Conservation (phyloP, 35 echinoderm and acorn worm genomes). For the Lytechinus variegatus region DNA sequence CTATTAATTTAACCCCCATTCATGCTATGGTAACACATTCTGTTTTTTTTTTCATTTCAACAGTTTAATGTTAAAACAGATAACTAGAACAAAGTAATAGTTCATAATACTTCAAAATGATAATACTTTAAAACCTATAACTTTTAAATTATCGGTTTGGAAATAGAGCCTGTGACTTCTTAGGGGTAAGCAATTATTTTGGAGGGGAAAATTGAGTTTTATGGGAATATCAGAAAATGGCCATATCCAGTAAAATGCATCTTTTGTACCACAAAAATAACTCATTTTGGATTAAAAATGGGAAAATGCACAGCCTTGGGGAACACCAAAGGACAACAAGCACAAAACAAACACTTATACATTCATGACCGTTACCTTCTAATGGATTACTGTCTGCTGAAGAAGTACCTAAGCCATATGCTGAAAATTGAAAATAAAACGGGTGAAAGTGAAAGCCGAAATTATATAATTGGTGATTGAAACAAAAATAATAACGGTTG, state of each 20-base stretch:
- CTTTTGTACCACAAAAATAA: neutral
- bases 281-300: neutral
- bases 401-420: neutral
- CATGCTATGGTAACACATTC: no score
- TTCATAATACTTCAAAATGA: no score
- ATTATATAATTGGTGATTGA: neutral
- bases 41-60: no score
- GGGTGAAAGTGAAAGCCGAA: neutral
- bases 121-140: no score
- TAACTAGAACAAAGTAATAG: no score
- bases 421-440: conserved; percentile 17
- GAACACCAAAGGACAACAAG: neutral
- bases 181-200: no score
- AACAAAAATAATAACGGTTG: neutral
- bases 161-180: no score
- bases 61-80: no score
- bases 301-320: neutral
- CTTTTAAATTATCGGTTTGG: no score
- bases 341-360: neutral
- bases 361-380: neutral
- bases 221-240: neutral
- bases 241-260: neutral
- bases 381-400: conserved; percentile 17
- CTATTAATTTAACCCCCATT: no score
- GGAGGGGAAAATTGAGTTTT: no score